A percentile compares a stretch with the other conserved stretches of the same genome.
Conservation (phyloP, 23 tunicate species). For the Ascidia mentula region DNA sequence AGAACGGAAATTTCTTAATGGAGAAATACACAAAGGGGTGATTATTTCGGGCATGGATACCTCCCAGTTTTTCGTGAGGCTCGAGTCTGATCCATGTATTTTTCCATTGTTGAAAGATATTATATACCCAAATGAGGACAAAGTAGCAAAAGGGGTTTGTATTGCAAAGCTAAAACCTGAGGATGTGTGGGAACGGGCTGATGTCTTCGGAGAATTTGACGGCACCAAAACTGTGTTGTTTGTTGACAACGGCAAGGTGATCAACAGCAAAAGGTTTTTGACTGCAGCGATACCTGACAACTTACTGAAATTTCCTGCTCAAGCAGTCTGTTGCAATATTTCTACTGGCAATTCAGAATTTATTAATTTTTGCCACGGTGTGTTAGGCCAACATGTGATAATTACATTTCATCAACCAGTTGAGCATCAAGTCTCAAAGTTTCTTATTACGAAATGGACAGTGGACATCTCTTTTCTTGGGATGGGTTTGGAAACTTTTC, state of each 20-base stretch:
- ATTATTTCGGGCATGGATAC: not conserved
- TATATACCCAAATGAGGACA: not conserved
- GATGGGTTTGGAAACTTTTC: not conserved
- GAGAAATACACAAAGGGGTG: not conserved
- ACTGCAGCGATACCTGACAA: not conserved
- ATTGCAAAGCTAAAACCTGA: not conserved
- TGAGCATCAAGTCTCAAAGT: not conserved
- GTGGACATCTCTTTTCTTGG: not conserved
- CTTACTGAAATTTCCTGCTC: not conserved
- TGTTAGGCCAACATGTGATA: not conserved
- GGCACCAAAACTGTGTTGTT: conserved; percentile 4
- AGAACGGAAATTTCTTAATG: not conserved
- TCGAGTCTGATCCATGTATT: not conserved
- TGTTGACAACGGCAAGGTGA: not conserved
- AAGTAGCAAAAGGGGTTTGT: not conserved
- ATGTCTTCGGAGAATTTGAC: not conserved
- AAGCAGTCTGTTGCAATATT: not conserved
- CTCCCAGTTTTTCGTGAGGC: not conserved
- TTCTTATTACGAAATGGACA: not conserved
- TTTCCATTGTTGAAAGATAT: not conserved
- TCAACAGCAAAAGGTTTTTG: conserved; percentile 4
- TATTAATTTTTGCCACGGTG: not conserved
- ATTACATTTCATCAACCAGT: not conserved
- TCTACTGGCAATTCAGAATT: not conserved
- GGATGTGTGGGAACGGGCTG: not conserved